Evolutionary conservation across 2,113 vertebrate species (phyloP), one percentile per base, ranked within the genome.

Genomic region (Axis porcinus): DNA sequence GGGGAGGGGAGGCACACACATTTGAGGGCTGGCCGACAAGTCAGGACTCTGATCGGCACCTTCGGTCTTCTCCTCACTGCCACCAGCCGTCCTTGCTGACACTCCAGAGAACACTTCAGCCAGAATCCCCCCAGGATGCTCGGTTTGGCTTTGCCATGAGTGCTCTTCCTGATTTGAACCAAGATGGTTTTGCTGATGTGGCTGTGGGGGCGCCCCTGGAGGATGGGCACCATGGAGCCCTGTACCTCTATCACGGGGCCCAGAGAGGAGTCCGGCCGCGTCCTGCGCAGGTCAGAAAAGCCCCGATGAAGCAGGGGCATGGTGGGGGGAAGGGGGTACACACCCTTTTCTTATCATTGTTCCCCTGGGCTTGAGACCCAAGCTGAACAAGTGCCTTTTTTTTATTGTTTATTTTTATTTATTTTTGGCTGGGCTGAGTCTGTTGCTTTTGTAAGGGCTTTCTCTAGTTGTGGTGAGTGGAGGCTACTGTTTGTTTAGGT

Each of bases 201-300:
- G 98, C 99, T 89, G 99, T 99, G 85, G 99, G 99, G 0, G 99
- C 99, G 0, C 99, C 99, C 0, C 98, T 99, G 91, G 99, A 99
- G 98, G 99, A 99, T 1, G 99, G 99, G 6, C 99, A 99, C 98
- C 98, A 95, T 1, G 99, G 99, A 1, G 99, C 99, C 0, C 70
- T 99, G 40, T 99, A 99, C 36, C 78, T 99, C 54, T 99, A 99
- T 98, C 99, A 99, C 0, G 99, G 99, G 0, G 92, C 99, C 64
- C 92, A 89, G 92, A 45, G 58, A 47, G 96, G 96, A 83, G 15
- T 97, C 79, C 95, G 62, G 40, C 82, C 84, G 6, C 85, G 0
- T 12, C 97, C 98, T 84, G 86, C 95, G 2, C 98, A 98, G 97
- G 98, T 98, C 54, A 94, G 97, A 19, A 84, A 27, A 15, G n/a